Evolutionary conservation across 1,140 invertebrate species (phyloP), one percentile per base, ranked within the genome.

Genomic region (Drosophila prosaltans): DNA sequence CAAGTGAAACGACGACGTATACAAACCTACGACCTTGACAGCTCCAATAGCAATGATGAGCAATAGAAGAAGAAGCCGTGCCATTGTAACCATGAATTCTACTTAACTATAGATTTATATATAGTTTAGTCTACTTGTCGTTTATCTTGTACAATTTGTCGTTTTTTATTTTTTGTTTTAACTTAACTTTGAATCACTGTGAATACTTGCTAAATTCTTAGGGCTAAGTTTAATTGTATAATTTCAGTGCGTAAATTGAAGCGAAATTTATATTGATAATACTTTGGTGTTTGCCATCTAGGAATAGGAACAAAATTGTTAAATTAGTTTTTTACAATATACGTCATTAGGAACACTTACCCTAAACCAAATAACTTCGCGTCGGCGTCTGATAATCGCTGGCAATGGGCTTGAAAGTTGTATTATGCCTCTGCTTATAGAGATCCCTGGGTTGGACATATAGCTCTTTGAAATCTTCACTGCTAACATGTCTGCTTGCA

Each of bases 401-500:
- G 36, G 79, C 57, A 36, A 69, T 74, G n/a, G 81, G 81, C 48
- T 86, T 91, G 36, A 90, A 90, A 10, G 76, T 78, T 5, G 76
- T 80, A 63, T 78, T 81, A 59, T 81, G 69, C 11, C 85, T 77
- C 58, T 84, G 72, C 59, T 90, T 91, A 41, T 79, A 80, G n/a
- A 90, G 64, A 70, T 92, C 78, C 1, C 80, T 65, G 2, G 82
- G 90, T 54, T 91, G 91, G 0, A 90, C 80, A 9, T 84, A 91
- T 8, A 91, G 51, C 30, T 92, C 86, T 32, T 91, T 91, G 28
- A 92, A 88, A 40, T 92, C 83, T 51, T 75, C 71, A 61, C 79
- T 86, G 72, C 78, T 78, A 0, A 80, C 69, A 51, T 77, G 69
- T 11, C 72, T 67, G 32, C 66, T 86, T 24, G 26, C 43, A 9